Percentiles rank a stretch among this genome's conserved stretches.
These are phyloP conservation scores for Aethina tumida DNA, from an alignment of 1,140 invertebrate species.

Conservation along the genomic window DNA sequence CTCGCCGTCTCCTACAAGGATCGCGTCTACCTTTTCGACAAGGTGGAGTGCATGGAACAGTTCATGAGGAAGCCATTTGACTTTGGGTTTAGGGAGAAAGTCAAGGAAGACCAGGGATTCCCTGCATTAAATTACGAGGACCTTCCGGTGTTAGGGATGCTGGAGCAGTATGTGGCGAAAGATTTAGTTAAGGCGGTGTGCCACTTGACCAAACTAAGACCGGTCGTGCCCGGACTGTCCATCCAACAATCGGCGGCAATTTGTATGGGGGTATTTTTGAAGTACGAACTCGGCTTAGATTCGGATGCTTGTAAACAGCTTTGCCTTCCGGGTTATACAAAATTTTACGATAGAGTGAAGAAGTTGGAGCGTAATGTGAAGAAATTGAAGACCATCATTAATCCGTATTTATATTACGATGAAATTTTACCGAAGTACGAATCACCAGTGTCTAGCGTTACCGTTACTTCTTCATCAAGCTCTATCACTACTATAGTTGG, in stretches of 20 bases:
- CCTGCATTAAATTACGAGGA: constrained; percentile 34
- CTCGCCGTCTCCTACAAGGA: constrained; percentile 37
- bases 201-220: constrained; percentile 38
- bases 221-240: constrained; percentile 44
- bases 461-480: no score
- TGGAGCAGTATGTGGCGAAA: constrained; percentile 45
- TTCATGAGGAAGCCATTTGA: constrained; percentile 39
- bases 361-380: constrained; percentile 36
- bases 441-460: constrained; percentile 12
- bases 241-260: constrained; percentile 39
- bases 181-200: constrained; percentile 41
- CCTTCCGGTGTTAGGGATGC: constrained; percentile 43
- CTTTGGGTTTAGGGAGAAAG: constrained; percentile 36
- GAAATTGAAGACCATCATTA: constrained; percentile 38
- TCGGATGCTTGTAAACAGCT: constrained; percentile 20
- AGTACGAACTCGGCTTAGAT: constrained; percentile 39
- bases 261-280: constrained; percentile 43
- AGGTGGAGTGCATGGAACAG: constrained; percentile 36
- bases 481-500: no score
- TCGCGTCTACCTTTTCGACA: constrained; percentile 45
- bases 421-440: constrained; percentile 25
- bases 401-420: constrained; percentile 34
- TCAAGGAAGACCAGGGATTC: constrained; percentile 33
- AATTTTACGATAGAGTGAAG: constrained; percentile 33
- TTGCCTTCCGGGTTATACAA: constrained; percentile 34